A percentile compares a stretch with the other conserved stretches of the same genome.
These are phyloP conservation scores for Corapipo altera DNA, from an alignment of 2,113 vertebrate species.

Conservation along the genomic window DNA sequence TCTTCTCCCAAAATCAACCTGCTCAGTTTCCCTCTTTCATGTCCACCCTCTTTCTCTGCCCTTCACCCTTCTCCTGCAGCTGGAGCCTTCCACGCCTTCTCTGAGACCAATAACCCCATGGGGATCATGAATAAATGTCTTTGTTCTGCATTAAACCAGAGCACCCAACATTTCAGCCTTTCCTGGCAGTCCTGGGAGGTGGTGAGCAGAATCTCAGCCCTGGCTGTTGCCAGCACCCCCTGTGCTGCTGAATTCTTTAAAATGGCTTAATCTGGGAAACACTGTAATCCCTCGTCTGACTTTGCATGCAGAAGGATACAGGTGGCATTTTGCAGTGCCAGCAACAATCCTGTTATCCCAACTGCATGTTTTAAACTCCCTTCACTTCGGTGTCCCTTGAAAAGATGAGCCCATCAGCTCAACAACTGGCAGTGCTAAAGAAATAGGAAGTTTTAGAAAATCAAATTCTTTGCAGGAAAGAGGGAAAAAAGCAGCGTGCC, in stretches of 20 bases:
- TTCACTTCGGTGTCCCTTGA: not conserved
- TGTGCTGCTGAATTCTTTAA: not conserved
- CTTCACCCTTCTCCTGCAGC: not conserved
- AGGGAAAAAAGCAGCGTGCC: not conserved
- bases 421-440: not conserved
- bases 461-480: not conserved
- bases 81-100: not conserved
- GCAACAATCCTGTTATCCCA: not conserved
- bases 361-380: not conserved
- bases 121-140: not conserved
- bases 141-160: not conserved
- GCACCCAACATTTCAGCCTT: not conserved
- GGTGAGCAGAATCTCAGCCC: not conserved
- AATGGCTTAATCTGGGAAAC: constrained; percentile 6
- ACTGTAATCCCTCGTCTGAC: not conserved
- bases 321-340: constrained; percentile 26
- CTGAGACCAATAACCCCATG: not conserved
- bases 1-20: not conserved
- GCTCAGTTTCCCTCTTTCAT: rapidly evolving
- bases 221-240: not conserved
- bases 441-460: not conserved
- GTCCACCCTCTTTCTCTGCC: not conserved
- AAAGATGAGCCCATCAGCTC: not conserved
- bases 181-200: not conserved
- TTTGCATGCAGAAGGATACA: not conserved